Percentiles rank a stretch among this genome's conserved stretches.
Conservation (phyloP, 2,888 invertebrate species). For the Diabrotica balteata region DNA sequence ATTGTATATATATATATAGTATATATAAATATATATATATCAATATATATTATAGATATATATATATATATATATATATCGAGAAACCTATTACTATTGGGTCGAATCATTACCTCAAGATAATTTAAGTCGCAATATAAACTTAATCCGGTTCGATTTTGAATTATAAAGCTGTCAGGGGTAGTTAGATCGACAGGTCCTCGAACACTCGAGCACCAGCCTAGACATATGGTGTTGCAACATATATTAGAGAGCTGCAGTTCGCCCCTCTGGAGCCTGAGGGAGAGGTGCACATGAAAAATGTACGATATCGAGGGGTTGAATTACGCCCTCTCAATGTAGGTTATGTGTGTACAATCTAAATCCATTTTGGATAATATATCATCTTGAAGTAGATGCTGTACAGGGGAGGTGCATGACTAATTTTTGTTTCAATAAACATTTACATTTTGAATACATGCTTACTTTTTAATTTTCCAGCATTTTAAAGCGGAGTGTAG, state of each 20-base stretch:
- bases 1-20: too few relatives aligned
- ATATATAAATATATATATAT: too few relatives aligned
- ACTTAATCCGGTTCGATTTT: slow-evolving; percentile 23
- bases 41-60: too few relatives aligned
- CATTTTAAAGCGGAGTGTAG: too few relatives aligned
- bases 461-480: too few relatives aligned
- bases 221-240: slow-evolving; percentile 55
- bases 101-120: not conserved
- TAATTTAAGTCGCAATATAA: slow-evolving; percentile 24
- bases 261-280: slow-evolving; percentile 50
- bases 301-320: slow-evolving; percentile 52
- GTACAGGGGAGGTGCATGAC: too few relatives aligned
- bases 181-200: slow-evolving; percentile 55
- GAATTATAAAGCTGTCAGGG: slow-evolving; percentile 49
- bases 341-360: slow-evolving; percentile 43
- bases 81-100: not conserved
- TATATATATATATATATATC: too few relatives aligned
- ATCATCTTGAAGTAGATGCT: not conserved
- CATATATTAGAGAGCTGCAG: slow-evolving; percentile 58
- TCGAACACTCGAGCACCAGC: slow-evolving; percentile 49
- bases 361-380: slow-evolving; percentile 28
- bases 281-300: slow-evolving; percentile 54
- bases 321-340: slow-evolving; percentile 54
- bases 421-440: too few relatives aligned
- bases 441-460: too few relatives aligned